phyloP scores from a whole-genome alignment of 2,888 invertebrate species.

The Azorinus chamasolen region DNA sequence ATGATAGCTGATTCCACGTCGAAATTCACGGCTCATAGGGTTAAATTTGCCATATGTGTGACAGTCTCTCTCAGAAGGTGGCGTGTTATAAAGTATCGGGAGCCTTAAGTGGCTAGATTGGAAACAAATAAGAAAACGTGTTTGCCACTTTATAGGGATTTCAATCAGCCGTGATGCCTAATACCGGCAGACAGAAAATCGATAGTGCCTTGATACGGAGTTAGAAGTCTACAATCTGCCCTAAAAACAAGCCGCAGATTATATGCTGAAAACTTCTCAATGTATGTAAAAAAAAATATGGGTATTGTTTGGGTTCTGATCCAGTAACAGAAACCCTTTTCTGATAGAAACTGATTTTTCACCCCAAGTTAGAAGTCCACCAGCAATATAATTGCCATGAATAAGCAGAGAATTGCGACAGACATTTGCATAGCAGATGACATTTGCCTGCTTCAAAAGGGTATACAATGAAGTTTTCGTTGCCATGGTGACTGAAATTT shows the following conservation, averaged over 20 bases:
- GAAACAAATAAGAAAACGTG: slow-evolving; percentile 54
- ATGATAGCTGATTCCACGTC: no score
- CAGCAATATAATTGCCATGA: no score
- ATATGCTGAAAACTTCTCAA: not conserved
- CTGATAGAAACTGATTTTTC: no score
- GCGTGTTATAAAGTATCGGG: slow-evolving; percentile 47
- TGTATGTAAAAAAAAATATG: no score
- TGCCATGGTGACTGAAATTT: slow-evolving; percentile 47
- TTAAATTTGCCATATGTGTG: slow-evolving; percentile 7
- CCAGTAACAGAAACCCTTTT: no score
- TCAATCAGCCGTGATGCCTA: slow-evolving; percentile 62
- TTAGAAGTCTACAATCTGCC: slow-evolving; percentile 42
- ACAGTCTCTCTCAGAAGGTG: slow-evolving; percentile 31
- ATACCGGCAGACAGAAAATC: slow-evolving; percentile 66
- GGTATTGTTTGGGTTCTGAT: no score
- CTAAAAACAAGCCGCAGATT: slow-evolving; percentile 51
- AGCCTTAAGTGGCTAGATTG: slow-evolving; percentile 40
- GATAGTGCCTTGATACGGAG: slow-evolving; percentile 51
- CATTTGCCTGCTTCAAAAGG: no score
- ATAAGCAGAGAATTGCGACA: no score
- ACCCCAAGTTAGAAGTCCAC: no score
- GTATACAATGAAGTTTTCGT: slow-evolving; percentile 56
- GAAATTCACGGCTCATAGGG: no score
- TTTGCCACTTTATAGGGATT: slow-evolving; percentile 64
- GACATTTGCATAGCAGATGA: no score